Conservation (phyloP, 2,113 vertebrate genomes). For the Spizaetus ornatus region DNA sequence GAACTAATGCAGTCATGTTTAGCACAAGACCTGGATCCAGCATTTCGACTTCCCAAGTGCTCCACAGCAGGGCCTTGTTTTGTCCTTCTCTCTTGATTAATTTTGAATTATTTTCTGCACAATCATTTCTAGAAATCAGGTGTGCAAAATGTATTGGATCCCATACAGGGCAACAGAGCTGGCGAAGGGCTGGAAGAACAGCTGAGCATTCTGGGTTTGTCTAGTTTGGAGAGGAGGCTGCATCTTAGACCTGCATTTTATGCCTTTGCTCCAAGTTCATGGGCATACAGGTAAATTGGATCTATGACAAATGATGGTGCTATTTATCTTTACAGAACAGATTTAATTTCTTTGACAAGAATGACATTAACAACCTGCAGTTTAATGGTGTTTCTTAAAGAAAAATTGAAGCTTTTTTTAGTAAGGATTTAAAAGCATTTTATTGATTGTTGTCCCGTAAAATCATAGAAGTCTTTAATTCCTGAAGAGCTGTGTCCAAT, state of each 20-base stretch:
- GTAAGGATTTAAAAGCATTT: constrained; percentile 11
- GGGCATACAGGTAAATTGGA: fast-evolving
- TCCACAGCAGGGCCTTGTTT: neutral
- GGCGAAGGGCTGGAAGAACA: too few relatives aligned
- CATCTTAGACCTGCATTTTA: neutral
- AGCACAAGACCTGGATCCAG: neutral
- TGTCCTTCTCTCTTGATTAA: neutral
- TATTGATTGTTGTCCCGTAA: constrained; percentile 56
- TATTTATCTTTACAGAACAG: neutral
- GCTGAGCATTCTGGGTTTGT: too few relatives aligned
- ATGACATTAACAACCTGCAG: neutral
- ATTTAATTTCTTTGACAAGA: neutral
- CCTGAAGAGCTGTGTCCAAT: neutral
- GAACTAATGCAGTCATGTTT: too few relatives aligned
- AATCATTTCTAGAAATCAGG: too few relatives aligned
- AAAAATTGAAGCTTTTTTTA: neutral
- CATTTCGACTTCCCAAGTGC: fast-evolving
- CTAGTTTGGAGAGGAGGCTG: too few relatives aligned
- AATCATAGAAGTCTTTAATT: neutral
- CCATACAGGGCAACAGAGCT: neutral
- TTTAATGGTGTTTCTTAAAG: neutral
- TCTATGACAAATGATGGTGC: fast-evolving
- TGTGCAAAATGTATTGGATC: too few relatives aligned
- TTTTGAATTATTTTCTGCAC: neutral
- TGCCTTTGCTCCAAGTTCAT: too few relatives aligned